Base-by-base conservation (phyloP, 2,888 invertebrate species). In the Drosophila planitibia region DNA sequence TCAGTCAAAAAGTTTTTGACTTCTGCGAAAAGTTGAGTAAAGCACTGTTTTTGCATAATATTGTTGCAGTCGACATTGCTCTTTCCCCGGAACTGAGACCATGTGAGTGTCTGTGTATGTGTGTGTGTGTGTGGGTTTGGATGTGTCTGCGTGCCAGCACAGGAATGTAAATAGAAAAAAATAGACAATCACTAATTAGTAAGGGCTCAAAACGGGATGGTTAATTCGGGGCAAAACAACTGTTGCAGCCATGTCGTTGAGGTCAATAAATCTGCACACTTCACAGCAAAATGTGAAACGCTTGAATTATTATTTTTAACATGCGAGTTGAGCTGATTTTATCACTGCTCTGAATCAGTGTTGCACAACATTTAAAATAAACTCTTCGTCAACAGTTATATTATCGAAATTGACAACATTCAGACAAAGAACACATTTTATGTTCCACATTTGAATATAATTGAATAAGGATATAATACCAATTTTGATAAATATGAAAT, bases 1-100 rank as follows among this genome's bases (percentile, higher is more conserved):
- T 57, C 72, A 82, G 88, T 82, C 77, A 63, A 71, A 85, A 82
- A 82, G 64, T 89, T 85, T 85, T 60, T 68, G 72, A 78, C 85
- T 87, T 47, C 60, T 65, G 73, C 52, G 33, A 61, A 84, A 83
- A 76, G 65, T 86, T 86, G 53, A 69, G 67, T 67, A 51, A 51
- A 68, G 33, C 32, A 30, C 58, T 66, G 58, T 66, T 70, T 80
- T 72, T 70, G 74, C 80, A 89, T 89, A 85, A 87, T 87, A 85
- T 89, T 87, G 71, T 77, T 82, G 77, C 69, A 89, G 55, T 39
- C 60, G 76, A 74, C 59, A 80, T 70, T 77, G 70, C 57, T 74
- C 79, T 76, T 74, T 75, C 59, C 64, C 33, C 41, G 25, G 14
- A 35, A 16, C 39, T 41, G 51, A n/a, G 55, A 28, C 55, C 49